Conservation (phyloP, 2,113 vertebrate species). For the Apaloderma vittatum region DNA sequence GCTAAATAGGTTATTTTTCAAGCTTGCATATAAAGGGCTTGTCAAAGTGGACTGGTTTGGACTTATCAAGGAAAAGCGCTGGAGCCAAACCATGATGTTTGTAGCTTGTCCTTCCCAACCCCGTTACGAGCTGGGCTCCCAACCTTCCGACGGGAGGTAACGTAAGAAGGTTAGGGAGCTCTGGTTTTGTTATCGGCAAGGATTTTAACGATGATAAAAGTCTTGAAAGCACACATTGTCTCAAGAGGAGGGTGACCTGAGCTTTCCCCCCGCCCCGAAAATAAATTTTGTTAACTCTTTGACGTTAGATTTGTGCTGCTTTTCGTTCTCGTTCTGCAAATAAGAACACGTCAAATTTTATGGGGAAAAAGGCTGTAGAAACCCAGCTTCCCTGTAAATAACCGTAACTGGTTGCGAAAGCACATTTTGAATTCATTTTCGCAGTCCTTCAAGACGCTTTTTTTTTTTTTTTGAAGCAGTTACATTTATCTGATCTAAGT, state of each 20-base stretch:
- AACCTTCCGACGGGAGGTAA: background rate
- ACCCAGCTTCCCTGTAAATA: background rate
- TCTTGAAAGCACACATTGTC: background rate
- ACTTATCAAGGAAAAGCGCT: constrained; percentile 74
- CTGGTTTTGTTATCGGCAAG: background rate
- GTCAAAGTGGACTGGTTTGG: constrained; percentile 74
- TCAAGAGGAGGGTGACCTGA: background rate
- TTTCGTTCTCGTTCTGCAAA: background rate
- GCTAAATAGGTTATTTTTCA: constrained; percentile 86
- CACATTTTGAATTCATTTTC: constrained; percentile 50
- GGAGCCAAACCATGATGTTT: constrained; percentile 47
- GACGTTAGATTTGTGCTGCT: background rate
- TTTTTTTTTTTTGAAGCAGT: constrained; percentile 24
- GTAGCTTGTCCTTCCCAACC: background rate
- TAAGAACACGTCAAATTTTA: background rate
- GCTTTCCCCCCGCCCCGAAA: background rate
- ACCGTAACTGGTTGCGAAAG: constrained; percentile 52
- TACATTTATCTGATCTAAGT: constrained; percentile 50
- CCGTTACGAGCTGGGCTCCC: background rate
- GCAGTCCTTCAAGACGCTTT: background rate
- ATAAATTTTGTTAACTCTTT: background rate
- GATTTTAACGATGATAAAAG: background rate
- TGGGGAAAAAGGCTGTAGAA: background rate
- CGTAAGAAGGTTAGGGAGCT: background rate
- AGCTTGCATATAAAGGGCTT: constrained; percentile 80